Evolutionary conservation across 2,888 invertebrate genomes (phyloP), one percentile per base, ranked within the genome.

Genomic region (Caenorhabditis afra): DNA sequence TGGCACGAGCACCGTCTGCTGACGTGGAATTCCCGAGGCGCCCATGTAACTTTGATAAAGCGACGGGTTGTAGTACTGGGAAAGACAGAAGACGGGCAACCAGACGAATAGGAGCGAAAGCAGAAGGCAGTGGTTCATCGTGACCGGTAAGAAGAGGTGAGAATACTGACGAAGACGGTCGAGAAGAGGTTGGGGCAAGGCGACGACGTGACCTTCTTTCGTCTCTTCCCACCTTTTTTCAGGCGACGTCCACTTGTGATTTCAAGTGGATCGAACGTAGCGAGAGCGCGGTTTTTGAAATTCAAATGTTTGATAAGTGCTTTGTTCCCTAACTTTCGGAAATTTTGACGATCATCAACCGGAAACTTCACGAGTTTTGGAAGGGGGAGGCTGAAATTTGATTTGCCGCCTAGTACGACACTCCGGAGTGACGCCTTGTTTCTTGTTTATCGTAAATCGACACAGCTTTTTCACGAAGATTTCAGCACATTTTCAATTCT

Each of bases 201-300:
- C 2, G 22, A 57, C 23, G 59, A 53, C 45, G 66, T 67, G 75
- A 67, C 75, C 75, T 76, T 76, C 76, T 76, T n/a, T n/a, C n/a
- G n/a, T n/a, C n/a, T n/a, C n/a, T n/a, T n/a, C n/a, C n/a, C 29
- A 3, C 7, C 29, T 7, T 29, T 76, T 67, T 74, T 75, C 55
- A 53, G 18, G 39, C 61, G 55, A 22, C 49, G 61, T 62, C 62
- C 64, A 76, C 76, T 76, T 76, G 45, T 68, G 62, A 58, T 68
- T 76, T 73, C 64, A 68, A 76, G 76, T 76, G 67, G 68, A 55
- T 68, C 50, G 68, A 76, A 64, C 50, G 62, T 64, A 58, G 57
- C 47, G 71, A 41, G 4, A 23, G 20, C 41, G 23, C 47, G 50
- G 66, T 66, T 74, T 74, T 66, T 74, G 59, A 73, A 74, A 58